phyloP scores from a whole-genome alignment of 2,888 invertebrate species.

The Dicroscelio sp. region DNA sequence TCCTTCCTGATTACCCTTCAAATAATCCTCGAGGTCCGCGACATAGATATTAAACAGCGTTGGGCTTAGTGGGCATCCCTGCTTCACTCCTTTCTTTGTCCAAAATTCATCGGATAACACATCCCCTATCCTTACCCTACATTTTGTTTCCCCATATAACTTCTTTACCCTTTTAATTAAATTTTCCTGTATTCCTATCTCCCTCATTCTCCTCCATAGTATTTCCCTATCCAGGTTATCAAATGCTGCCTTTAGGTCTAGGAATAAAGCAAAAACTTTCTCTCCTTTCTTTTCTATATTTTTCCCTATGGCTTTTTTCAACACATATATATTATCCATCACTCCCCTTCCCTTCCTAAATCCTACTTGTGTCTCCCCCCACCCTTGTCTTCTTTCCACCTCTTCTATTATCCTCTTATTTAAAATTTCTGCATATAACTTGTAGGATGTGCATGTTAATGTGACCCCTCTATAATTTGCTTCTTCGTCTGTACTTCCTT shows the following conservation, averaged over 20 bases:
- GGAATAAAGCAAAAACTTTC: constrained; percentile 5
- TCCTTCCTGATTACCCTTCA: not conserved
- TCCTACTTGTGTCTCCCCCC: constrained; percentile 10
- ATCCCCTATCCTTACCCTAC: constrained; percentile 7
- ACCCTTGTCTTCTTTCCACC: not conserved
- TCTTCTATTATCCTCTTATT: constrained; percentile 9
- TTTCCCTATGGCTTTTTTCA: not conserved
- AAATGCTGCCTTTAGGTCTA: constrained; percentile 42
- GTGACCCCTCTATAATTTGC: not conserved
- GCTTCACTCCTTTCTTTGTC: not conserved
- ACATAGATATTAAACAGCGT: too few relatives aligned
- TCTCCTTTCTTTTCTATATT: not conserved
- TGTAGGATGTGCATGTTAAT: constrained; percentile 30
- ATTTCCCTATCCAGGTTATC: constrained; percentile 16
- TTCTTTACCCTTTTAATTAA: constrained; percentile 19
- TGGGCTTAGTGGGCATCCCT: constrained; percentile 5
- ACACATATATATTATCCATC: constrained; percentile 22
- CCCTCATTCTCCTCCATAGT: not conserved
- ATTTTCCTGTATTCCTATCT: not conserved
- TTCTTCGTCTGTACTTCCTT: not conserved
- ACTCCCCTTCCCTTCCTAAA: constrained; percentile 46
- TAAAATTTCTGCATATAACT: constrained; percentile 7
- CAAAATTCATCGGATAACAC: constrained; percentile 1
- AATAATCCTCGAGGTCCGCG: not conserved
- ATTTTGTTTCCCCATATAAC: constrained; percentile 13